A percentile compares a stretch with the other conserved stretches of the same genome.
These are phyloP conservation scores for Papilio gigon DNA, from an alignment of 2,888 invertebrate species.

Conservation along the genomic window DNA sequence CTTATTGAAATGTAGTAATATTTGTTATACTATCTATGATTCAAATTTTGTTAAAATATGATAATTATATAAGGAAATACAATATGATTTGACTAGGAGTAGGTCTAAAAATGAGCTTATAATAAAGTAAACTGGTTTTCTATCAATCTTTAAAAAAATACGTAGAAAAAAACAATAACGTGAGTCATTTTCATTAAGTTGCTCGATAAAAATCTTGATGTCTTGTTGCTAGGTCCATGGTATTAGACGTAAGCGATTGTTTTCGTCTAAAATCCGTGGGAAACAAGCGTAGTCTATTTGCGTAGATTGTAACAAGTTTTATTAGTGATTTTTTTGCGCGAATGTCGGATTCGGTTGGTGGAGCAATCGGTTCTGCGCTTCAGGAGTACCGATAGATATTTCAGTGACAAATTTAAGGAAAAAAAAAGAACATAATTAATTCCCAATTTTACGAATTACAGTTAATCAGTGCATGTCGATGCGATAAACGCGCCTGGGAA, in stretches of 20 bases:
- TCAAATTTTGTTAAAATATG: too few relatives aligned
- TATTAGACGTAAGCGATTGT: constrained; percentile 44
- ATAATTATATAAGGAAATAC: too few relatives aligned
- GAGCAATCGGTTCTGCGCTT: constrained; percentile 68
- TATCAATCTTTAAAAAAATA: neutral
- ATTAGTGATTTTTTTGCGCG: constrained; percentile 61
- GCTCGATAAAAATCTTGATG: constrained; percentile 37
- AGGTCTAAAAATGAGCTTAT: neutral
- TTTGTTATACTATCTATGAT: too few relatives aligned
- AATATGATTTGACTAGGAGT: too few relatives aligned
- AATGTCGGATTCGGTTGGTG: constrained; percentile 61
- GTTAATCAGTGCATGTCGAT: constrained; percentile 67
- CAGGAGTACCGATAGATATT: constrained; percentile 52
- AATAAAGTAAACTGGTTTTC: neutral
- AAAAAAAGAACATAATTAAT: constrained; percentile 54
- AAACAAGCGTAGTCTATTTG: constrained; percentile 60
- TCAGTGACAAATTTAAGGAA: constrained; percentile 50
- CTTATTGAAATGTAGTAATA: too few relatives aligned
- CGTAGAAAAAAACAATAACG: neutral
- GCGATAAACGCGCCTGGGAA: constrained; percentile 45
- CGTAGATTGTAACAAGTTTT: constrained; percentile 54
- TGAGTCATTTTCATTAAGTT: constrained; percentile 2
- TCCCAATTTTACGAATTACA: constrained; percentile 60
- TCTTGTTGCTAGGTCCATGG: constrained; percentile 48
- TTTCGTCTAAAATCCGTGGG: constrained; percentile 64